A percentile compares a stretch with the other conserved stretches of the same genome.
phyloP scores from a whole-genome alignment of 1,140 invertebrate genomes.

The Rhopalosiphum maidis region DNA sequence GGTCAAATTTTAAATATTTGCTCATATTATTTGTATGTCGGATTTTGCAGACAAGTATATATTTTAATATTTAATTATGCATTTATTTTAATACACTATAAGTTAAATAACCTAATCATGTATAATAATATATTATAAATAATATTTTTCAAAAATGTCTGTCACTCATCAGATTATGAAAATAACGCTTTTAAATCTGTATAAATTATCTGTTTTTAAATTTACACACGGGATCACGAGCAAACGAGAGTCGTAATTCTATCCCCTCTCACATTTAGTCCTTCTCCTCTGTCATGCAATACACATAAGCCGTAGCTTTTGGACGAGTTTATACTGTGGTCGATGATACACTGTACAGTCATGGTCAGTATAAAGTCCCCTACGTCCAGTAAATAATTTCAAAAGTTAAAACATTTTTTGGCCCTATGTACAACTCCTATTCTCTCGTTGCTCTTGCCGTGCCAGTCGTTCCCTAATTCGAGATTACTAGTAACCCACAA shows the following conservation, averaged over 20 bases:
- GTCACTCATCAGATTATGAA: background rate
- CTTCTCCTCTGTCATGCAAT: background rate
- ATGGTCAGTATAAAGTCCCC: background rate
- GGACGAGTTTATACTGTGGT: background rate
- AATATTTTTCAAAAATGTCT: background rate
- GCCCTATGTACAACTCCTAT: background rate
- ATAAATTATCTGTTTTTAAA: slow-evolving; percentile 11
- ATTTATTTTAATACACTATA: too few relatives aligned
- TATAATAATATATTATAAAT: background rate
- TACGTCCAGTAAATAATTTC: background rate
- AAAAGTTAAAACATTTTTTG: background rate
- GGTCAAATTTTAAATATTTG: background rate
- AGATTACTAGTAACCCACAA: background rate
- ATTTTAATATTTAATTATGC: background rate
- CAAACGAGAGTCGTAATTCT: background rate
- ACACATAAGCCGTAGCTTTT: background rate
- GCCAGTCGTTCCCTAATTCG: background rate
- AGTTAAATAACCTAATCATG: background rate
- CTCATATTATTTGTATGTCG: background rate
- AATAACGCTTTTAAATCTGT: background rate
- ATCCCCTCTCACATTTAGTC: background rate
- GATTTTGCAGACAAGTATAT: too few relatives aligned
- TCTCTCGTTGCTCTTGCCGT: background rate
- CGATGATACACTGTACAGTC: too few relatives aligned
- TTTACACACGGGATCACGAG: background rate